phyloP scores from a whole-genome alignment of 2,113 vertebrate species.

The Sula dactylatra region DNA sequence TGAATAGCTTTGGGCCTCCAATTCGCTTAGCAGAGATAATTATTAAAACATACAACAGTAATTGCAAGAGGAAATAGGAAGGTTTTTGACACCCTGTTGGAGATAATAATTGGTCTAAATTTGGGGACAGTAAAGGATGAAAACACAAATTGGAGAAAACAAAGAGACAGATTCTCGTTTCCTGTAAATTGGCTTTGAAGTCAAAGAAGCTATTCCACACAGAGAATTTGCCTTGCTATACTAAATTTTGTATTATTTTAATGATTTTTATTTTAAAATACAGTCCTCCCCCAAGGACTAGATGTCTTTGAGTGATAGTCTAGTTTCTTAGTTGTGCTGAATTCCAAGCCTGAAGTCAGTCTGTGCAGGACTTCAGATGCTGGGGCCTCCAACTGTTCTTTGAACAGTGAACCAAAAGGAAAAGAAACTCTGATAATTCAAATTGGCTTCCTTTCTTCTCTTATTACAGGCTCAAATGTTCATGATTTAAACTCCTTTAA shows the following conservation, averaged over 20 bases:
- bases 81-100: neutral
- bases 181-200: neutral
- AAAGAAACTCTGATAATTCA: neutral
- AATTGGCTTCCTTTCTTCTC: neutral
- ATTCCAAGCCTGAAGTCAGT: neutral
- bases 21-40: neutral
- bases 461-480: neutral
- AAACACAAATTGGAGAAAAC: neutral
- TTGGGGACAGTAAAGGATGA: neutral
- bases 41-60: neutral
- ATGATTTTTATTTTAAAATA: neutral
- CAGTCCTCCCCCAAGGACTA: neutral
- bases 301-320: neutral
- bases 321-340: neutral
- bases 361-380: neutral
- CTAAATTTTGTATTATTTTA: neutral
- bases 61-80: neutral
- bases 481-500: neutral
- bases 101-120: neutral
- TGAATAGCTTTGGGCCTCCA: neutral
- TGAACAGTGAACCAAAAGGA: neutral
- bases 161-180: neutral
- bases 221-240: neutral
- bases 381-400: neutral
- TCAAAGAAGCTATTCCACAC: neutral